phyloP scores from a whole-genome alignment of 1,140 invertebrate species.

The Panagrolaimus sp. region DNA sequence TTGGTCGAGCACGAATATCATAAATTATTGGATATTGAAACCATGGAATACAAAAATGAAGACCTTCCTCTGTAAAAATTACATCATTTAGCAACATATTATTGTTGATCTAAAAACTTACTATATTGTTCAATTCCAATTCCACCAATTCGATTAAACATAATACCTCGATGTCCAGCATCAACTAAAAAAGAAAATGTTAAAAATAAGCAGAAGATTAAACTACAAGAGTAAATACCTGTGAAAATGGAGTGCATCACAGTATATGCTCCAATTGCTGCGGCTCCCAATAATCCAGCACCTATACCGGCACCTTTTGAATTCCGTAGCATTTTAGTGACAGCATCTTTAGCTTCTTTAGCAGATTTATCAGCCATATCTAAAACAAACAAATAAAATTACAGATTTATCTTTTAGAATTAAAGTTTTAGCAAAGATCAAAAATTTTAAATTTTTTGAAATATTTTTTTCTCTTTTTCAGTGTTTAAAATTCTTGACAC shows the following conservation, averaged over 20 bases:
- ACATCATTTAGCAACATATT: too few relatives aligned
- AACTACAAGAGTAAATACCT: too few relatives aligned
- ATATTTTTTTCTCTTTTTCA: too few relatives aligned
- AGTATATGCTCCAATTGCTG: slow-evolving; percentile 76
- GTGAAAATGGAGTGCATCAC: slow-evolving; percentile 86
- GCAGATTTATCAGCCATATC: slow-evolving; percentile 45
- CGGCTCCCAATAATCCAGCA: slow-evolving; percentile 74
- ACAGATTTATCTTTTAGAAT: too few relatives aligned
- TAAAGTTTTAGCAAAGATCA: too few relatives aligned
- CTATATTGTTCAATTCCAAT: slow-evolving; percentile 80
- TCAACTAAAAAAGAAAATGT: too few relatives aligned
- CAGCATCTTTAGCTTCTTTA: slow-evolving; percentile 69
- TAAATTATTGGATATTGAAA: slow-evolving; percentile 99
- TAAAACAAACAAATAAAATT: too few relatives aligned
- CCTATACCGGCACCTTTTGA: slow-evolving; percentile 77
- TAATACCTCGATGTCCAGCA: slow-evolving; percentile 95
- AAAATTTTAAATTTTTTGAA: too few relatives aligned
- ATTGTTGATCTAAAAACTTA: too few relatives aligned
- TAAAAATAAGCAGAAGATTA: too few relatives aligned
- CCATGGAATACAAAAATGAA: slow-evolving; percentile 95
- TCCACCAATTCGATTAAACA: slow-evolving; percentile 90
- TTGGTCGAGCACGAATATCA: slow-evolving; percentile 88
- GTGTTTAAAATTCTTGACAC: too few relatives aligned
- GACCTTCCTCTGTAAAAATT: too few relatives aligned
- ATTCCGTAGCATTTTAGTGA: slow-evolving; percentile 70